These are phyloP conservation scores for Oreonectes daqikongensis DNA, from an alignment of 2,797 vertebrate genomes.

Conservation along the genomic window DNA sequence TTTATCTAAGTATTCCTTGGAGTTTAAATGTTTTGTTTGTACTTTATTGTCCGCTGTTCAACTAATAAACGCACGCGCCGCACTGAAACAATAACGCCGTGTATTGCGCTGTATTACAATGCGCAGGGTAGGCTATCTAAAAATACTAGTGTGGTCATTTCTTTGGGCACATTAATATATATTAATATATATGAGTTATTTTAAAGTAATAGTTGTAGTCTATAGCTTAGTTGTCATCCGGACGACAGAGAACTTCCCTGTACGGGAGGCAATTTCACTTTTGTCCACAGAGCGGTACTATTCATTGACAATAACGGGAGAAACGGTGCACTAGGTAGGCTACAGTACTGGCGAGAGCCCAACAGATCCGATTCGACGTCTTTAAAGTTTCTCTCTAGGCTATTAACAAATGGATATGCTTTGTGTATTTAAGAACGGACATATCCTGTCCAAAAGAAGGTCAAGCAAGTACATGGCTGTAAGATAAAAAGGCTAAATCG, in stretches of 20 bases:
- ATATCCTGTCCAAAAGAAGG: not conserved
- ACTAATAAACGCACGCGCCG: constrained; percentile 17
- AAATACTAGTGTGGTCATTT: not conserved
- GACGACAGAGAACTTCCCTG: constrained; percentile 63
- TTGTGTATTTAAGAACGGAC: constrained; percentile 13
- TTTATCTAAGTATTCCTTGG: not conserved
- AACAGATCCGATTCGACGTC: constrained; percentile 13
- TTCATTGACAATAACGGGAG: constrained; percentile 70
- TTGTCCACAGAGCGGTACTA: constrained; percentile 87
- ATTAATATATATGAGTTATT: constrained; percentile 1
- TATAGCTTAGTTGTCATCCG: constrained; percentile 59
- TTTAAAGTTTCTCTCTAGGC: constrained; percentile 24
- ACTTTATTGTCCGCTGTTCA: constrained; percentile 29
- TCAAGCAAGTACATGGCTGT: not conserved
- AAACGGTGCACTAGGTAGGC: constrained; percentile 2
- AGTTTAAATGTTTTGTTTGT: constrained; percentile 29
- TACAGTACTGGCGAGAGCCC: constrained; percentile 8
- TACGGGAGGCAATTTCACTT: constrained; percentile 69
- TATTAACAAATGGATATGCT: constrained; percentile 6
- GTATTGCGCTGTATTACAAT: not conserved
- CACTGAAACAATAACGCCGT: constrained; percentile 4
- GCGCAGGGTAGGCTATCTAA: not conserved
- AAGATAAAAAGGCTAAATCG: not conserved
- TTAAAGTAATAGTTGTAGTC: constrained; percentile 12
- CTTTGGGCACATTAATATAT: not conserved